phyloP scores from a whole-genome alignment of 2,888 invertebrate species.

The Mycalesis mineus region DNA sequence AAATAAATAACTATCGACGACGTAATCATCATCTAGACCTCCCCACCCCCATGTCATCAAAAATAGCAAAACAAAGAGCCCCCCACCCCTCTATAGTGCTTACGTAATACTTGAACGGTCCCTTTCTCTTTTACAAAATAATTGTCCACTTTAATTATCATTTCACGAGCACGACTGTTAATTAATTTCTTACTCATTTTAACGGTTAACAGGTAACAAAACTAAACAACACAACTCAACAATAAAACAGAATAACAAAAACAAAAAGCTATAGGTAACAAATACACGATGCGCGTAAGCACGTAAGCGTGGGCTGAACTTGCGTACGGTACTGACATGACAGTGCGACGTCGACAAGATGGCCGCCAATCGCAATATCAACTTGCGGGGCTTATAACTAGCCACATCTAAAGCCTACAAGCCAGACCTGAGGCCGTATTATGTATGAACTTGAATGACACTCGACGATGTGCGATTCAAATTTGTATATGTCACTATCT shows the following conservation, averaged over 20 bases:
- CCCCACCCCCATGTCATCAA: too few relatives aligned
- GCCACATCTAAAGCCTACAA: too few relatives aligned
- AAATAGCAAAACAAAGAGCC: too few relatives aligned
- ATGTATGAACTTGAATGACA: too few relatives aligned
- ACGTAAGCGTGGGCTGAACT: conserved; percentile 21
- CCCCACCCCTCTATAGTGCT: too few relatives aligned
- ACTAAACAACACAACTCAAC: conserved; percentile 8
- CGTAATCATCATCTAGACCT: too few relatives aligned
- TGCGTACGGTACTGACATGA: conserved; percentile 29
- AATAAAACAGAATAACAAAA: not conserved
- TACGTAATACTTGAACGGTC: too few relatives aligned
- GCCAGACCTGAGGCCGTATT: too few relatives aligned
- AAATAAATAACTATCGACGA: too few relatives aligned
- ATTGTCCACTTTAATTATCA: conserved; percentile 30
- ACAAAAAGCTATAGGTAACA: not conserved
- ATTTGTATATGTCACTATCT: too few relatives aligned
- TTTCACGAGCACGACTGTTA: conserved; percentile 27
- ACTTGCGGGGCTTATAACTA: too few relatives aligned
- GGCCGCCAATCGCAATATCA: conserved; percentile 29
- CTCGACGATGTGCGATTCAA: too few relatives aligned
- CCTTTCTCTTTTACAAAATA: conserved; percentile 30
- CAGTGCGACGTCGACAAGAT: conserved; percentile 28
- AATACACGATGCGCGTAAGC: not conserved
- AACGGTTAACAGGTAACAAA: conserved; percentile 20
- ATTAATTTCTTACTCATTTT: conserved; percentile 29